Conservation (phyloP, 2,888 invertebrate species). For the Melolontha melolontha region DNA sequence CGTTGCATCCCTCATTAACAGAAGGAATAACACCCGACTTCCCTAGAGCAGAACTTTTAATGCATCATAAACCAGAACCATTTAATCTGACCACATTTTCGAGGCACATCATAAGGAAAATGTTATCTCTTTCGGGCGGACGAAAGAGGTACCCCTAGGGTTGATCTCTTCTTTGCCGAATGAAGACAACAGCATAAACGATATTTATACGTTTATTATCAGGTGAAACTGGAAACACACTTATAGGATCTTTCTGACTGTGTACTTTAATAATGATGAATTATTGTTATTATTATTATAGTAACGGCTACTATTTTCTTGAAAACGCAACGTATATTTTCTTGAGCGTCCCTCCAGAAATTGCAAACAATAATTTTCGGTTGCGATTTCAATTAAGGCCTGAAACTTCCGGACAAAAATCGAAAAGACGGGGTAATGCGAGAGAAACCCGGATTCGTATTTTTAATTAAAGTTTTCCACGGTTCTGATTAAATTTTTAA, state of each 20-base stretch:
- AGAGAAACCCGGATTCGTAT: background rate
- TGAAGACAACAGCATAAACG: background rate
- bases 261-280: constrained; percentile 18
- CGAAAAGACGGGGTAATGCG: background rate
- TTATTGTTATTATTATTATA: constrained; percentile 9
- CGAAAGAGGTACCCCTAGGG: background rate
- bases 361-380: constrained; percentile 24
- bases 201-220: constrained; percentile 6
- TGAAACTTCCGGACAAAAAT: constrained; percentile 5
- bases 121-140: constrained; percentile 9
- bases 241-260: background rate
- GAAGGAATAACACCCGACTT: constrained; percentile 3
- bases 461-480: constrained; percentile 21
- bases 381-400: constrained; percentile 13
- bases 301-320: background rate
- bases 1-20: constrained; percentile 16
- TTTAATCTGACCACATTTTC: constrained; percentile 25
- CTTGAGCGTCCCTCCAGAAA: background rate
- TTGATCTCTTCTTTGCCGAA: background rate
- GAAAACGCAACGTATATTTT: background rate
- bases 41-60: constrained; percentile 18
- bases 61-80: constrained; percentile 25
- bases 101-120: constrained; percentile 19
- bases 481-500: constrained; percentile 19
- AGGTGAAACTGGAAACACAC: background rate